Evolutionary conservation across 2,797 vertebrate species (phyloP).

Genomic region (Myripristis murdjan): DNA sequence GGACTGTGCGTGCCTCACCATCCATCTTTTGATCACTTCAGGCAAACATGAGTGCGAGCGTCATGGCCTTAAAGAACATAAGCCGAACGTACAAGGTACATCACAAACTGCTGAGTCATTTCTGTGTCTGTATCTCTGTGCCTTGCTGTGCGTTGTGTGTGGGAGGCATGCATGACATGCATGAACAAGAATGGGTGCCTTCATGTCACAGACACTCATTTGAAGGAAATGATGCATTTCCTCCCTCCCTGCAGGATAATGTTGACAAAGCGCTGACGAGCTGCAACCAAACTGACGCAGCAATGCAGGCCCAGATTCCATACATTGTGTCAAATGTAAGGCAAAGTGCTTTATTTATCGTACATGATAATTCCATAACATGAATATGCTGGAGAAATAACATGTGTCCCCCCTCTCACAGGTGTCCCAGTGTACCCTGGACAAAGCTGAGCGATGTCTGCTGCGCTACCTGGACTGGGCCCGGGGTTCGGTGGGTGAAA

Average conservation of each 20-base stretch:
- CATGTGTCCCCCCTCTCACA: not conserved
- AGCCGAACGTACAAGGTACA: conserved; percentile 36
- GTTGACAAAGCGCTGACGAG: conserved; percentile 16
- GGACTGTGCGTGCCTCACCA: not conserved
- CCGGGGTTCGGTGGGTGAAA: conserved; percentile 28
- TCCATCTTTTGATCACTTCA: conserved; percentile 12
- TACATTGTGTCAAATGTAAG: conserved; percentile 38
- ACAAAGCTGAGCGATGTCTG: not conserved
- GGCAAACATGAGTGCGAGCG: conserved; percentile 30
- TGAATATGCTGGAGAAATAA: not conserved
- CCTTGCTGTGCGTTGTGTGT: not conserved
- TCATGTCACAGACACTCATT: not conserved
- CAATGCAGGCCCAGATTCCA: conserved; percentile 15
- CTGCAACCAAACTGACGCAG: not conserved
- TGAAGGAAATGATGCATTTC: not conserved
- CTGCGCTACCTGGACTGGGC: conserved; percentile 35
- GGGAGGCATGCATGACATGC: not conserved
- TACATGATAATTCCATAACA: not conserved
- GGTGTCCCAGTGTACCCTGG: conserved; percentile 26
- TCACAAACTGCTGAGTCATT: not conserved
- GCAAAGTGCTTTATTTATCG: not conserved
- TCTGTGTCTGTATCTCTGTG: conserved; percentile 1
- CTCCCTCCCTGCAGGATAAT: conserved; percentile 5
- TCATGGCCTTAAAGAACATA: conserved; percentile 25
- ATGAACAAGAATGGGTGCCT: not conserved